Evolutionary conservation across 2,888 invertebrate species (phyloP).

Genomic region (Eilema sororculum): DNA sequence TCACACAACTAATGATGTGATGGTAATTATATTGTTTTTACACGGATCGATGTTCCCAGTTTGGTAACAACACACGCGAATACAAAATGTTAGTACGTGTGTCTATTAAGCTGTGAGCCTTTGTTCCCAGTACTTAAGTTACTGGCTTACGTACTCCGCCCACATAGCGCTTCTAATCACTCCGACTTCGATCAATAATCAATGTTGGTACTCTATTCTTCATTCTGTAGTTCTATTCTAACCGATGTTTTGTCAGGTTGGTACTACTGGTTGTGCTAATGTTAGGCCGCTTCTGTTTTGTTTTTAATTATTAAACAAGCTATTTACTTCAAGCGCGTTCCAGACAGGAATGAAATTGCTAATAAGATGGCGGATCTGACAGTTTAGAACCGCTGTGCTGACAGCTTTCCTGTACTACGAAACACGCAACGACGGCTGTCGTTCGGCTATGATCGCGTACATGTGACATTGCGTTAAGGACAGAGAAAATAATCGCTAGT

Average conservation of each 20-base stretch:
- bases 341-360: too few species aligned
- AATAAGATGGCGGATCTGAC: too few species aligned
- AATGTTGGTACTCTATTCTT: neutral
- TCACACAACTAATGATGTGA: neutral
- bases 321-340: too few species aligned
- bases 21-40: neutral
- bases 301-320: too few species aligned
- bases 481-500: too few species aligned
- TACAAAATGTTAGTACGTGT: neutral
- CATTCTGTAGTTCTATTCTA: neutral
- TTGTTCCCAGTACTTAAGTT: neutral
- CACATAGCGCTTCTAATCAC: neutral
- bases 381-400: too few species aligned
- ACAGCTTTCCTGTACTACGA: too few species aligned
- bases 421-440: too few species aligned
- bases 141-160: neutral
- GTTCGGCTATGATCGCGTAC: too few species aligned
- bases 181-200: neutral
- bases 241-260: neutral
- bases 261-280: neutral
- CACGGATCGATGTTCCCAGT: neutral
- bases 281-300: neutral
- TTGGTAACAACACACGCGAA: neutral
- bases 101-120: neutral
- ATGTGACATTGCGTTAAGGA: too few species aligned